Evolutionary conservation across 2,797 vertebrate genomes (phyloP).

Genomic region (Salarias fasciatus): DNA sequence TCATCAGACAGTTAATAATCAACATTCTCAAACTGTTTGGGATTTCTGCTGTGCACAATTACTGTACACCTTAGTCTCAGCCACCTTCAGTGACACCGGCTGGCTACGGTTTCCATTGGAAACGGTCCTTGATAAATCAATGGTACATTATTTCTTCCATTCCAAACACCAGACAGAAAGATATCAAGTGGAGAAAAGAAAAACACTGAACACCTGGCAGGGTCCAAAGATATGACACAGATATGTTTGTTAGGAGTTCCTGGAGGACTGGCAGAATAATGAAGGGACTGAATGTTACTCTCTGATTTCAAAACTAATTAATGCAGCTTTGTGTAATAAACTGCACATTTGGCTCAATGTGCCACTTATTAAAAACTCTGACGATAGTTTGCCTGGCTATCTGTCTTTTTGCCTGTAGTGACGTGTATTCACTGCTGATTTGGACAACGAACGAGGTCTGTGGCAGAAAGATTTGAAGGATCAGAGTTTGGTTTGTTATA

Average conservation of each 20-base stretch:
- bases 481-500: constrained; percentile 56
- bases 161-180: constrained; percentile 33
- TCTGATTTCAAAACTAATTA: constrained; percentile 6
- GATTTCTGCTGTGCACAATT: constrained; percentile 18
- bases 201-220: constrained; percentile 4
- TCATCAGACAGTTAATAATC: constrained; percentile 18
- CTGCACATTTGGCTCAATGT: not conserved
- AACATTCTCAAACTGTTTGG: constrained; percentile 16
- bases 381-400: constrained; percentile 19
- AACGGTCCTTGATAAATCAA: constrained; percentile 31
- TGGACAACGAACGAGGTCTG: constrained; percentile 30
- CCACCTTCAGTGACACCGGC: constrained; percentile 20
- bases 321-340: constrained; percentile 21
- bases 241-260: constrained; percentile 25
- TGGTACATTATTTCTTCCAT: constrained; percentile 18
- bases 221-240: constrained; percentile 15
- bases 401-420: constrained; percentile 22
- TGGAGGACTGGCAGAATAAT: constrained; percentile 15
- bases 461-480: constrained; percentile 49
- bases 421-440: constrained; percentile 39
- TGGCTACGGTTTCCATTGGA: constrained; percentile 21
- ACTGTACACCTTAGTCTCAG: constrained; percentile 23
- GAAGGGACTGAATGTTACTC: constrained; percentile 4
- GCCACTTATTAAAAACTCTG: constrained; percentile 44
- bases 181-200: constrained; percentile 12